Percentiles rank a stretch among this genome's conserved stretches.
phyloP scores from a whole-genome alignment of 2,797 vertebrate species.

The Chaetophractus vellerosus region DNA sequence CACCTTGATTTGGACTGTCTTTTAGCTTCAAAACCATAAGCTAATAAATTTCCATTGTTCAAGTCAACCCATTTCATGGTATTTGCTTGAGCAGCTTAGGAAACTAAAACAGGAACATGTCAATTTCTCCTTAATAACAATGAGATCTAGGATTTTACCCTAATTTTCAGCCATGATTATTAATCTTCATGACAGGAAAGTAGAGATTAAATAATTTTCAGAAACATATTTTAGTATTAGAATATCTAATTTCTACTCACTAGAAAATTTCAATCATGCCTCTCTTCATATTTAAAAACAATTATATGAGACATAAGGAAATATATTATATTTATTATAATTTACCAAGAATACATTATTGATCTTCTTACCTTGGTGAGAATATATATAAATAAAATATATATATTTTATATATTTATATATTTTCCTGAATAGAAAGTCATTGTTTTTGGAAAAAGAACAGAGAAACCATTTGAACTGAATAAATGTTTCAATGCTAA shows the following conservation, averaged over 20 bases:
- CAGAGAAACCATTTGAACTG: neutral
- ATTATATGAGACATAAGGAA: too few species aligned
- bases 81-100: too few species aligned
- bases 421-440: neutral
- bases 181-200: constrained; percentile 42
- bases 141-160: neutral
- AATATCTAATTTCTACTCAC: constrained; percentile 31
- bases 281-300: too few species aligned
- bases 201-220: constrained; percentile 7
- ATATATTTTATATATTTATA: neutral
- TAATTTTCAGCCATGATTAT: neutral
- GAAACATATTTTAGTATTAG: neutral
- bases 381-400: neutral
- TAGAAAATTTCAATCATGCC: neutral
- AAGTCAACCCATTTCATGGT: too few species aligned
- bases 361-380: neutral
- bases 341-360: too few species aligned
- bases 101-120: neutral
- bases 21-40: too few species aligned
- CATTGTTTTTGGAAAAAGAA: constrained; percentile 23
- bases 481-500: constrained; percentile 27
- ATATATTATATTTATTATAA: too few species aligned
- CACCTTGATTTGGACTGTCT: too few species aligned
- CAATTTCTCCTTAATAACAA: neutral
- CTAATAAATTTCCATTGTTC: too few species aligned